phyloP scores from a whole-genome alignment of 2,113 vertebrate genomes.

The Heterochromis multidens region DNA sequence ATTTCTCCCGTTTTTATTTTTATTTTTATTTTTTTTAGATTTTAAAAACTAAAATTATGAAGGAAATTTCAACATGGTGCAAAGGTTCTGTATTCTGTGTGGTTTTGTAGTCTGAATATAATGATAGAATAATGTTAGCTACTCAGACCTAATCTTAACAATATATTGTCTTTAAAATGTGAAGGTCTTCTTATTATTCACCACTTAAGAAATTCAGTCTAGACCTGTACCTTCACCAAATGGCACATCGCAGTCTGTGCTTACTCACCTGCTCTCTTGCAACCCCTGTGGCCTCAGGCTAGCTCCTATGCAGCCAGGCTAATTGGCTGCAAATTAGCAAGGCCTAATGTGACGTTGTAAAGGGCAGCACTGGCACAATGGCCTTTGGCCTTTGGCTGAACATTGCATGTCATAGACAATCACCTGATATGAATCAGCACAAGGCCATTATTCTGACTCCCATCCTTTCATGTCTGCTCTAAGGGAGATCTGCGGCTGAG shows the following conservation, averaged over 20 bases:
- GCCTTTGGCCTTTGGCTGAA: conserved; percentile 67
- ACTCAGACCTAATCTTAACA: background rate
- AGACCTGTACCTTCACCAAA: background rate
- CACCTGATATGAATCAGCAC: conserved; percentile 59
- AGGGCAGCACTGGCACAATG: conserved; percentile 40
- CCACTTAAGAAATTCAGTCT: background rate
- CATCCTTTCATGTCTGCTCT: conserved; percentile 6
- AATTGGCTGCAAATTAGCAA: conserved; percentile 65
- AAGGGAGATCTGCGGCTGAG: conserved; percentile 13
- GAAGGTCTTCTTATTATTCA: conserved; percentile 9
- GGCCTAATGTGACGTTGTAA: conserved; percentile 62
- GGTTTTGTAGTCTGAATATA: background rate
- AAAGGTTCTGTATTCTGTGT: background rate
- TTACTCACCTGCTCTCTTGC: conserved; percentile 40
- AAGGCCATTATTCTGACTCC: conserved; percentile 36
- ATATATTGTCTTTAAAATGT: background rate
- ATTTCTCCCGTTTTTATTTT: background rate
- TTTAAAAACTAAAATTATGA: background rate
- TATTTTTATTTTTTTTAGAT: background rate
- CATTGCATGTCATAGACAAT: conserved; percentile 56
- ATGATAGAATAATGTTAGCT: background rate
- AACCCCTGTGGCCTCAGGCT: conserved; percentile 37
- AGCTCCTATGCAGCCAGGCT: conserved; percentile 50
- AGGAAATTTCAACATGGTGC: background rate
- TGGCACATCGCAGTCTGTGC: conserved; percentile 2